Percentiles rank a stretch among this genome's conserved stretches.
phyloP scores from a whole-genome alignment of 2,888 invertebrate species.

The Didymodactylos carnosus region DNA sequence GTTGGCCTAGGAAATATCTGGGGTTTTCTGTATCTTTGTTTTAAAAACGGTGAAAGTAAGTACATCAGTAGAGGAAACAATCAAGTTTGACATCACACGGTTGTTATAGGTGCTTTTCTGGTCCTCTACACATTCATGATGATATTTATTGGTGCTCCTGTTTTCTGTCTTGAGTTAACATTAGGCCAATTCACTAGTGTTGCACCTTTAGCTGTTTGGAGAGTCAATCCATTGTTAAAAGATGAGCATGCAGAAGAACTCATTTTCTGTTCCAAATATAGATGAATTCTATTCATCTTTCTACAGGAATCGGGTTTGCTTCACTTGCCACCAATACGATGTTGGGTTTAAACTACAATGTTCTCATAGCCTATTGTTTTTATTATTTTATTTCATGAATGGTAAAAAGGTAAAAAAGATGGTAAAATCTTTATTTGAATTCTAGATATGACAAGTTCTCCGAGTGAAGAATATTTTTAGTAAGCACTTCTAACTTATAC shows the following conservation, averaged over 20 bases:
- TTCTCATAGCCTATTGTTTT: constrained; percentile 52
- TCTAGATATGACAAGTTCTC: not conserved
- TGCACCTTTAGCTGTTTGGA: not conserved
- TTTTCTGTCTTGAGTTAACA: not conserved
- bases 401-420: constrained; percentile 29
- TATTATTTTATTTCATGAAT: constrained; percentile 24
- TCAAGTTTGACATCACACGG: too few relatives aligned
- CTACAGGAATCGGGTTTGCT: constrained; percentile 47
- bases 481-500: not conserved
- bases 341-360: constrained; percentile 70
- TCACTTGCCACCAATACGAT: constrained; percentile 46
- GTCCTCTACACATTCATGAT: not conserved
- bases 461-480: not conserved
- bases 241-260: too few relatives aligned
- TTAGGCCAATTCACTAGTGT: not conserved
- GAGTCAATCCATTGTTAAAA: not conserved
- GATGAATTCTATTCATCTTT: constrained; percentile 19
- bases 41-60: constrained; percentile 36
- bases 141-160: not conserved
- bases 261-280: too few relatives aligned
- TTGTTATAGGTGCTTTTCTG: not conserved
- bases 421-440: not conserved
- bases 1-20: constrained; percentile 63
- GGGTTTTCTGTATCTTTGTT: constrained; percentile 62
- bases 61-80: too few relatives aligned